Conservation (phyloP, 2,113 vertebrate genomes). For the Theristicus caerulescens region DNA sequence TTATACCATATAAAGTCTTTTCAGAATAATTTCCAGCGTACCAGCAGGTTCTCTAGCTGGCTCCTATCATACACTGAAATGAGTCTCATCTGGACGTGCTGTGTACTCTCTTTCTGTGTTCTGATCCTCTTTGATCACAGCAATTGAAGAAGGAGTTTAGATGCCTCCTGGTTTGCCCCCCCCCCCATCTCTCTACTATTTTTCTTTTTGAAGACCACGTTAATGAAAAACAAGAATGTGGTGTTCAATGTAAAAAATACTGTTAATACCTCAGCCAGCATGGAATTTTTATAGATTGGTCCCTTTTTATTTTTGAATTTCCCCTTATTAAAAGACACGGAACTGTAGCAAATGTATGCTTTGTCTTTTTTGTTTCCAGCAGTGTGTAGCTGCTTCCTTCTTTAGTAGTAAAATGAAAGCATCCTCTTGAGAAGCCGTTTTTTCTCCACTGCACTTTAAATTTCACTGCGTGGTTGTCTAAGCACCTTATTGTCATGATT, state of each 20-base stretch:
- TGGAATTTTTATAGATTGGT: background rate
- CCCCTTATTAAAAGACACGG: background rate
- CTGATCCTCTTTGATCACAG: constrained; percentile 28
- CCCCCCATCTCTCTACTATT: background rate
- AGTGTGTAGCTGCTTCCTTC: background rate
- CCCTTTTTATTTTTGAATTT: background rate
- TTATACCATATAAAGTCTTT: background rate
- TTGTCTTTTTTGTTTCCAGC: background rate
- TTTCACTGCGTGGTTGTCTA: background rate
- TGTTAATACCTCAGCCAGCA: background rate
- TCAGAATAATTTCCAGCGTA: background rate
- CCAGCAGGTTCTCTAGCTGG: constrained; percentile 4
- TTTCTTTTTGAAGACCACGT: background rate
- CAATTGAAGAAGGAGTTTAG: background rate
- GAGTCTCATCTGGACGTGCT: constrained; percentile 22
- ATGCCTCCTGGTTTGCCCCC: background rate
- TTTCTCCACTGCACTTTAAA: background rate
- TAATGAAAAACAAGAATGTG: constrained; percentile 32
- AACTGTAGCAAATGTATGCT: background rate
- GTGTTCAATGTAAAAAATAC: background rate
- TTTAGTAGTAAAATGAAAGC: background rate
- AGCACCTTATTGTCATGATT: background rate
- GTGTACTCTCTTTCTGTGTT: constrained; percentile 31
- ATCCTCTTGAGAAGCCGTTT: background rate
- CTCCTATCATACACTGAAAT: background rate